Conservation (phyloP, 2,113 vertebrate species). For the Hiodon tergisus region DNA sequence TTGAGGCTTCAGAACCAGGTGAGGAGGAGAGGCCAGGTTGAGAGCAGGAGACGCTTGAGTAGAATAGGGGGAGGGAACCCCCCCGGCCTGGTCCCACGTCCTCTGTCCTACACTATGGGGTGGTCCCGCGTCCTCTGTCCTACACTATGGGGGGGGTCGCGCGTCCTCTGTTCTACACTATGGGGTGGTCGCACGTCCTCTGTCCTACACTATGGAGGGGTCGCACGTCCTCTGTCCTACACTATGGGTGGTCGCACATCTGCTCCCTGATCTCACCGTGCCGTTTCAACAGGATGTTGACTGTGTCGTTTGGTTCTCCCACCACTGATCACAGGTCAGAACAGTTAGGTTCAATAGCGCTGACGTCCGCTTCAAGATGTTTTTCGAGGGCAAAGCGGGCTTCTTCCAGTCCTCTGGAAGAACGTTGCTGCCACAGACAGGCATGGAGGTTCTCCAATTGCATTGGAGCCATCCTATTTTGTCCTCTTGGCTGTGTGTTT, state of each 20-base stretch:
- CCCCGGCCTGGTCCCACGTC: not conserved
- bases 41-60: not conserved
- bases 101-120: too few species aligned
- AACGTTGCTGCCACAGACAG: not conserved
- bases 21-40: not conserved
- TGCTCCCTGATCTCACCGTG: not conserved
- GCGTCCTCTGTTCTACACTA: not conserved
- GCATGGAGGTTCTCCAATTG: too few species aligned
- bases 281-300: not conserved
- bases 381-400: not conserved
- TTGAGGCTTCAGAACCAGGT: constrained; percentile 71
- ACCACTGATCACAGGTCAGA: not conserved
- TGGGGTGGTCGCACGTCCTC: not conserved
- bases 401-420: not conserved
- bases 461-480: not conserved
- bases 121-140: too few species aligned
- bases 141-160: not conserved
- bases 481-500: not conserved
- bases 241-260: not conserved
- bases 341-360: not conserved
- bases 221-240: too few species aligned
- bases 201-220: too few species aligned
- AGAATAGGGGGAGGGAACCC: not conserved
- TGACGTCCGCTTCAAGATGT: not conserved
- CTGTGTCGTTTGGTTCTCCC: not conserved